phyloP scores from a whole-genome alignment of 2,888 invertebrate genomes.

The Bellardia pandia region DNA sequence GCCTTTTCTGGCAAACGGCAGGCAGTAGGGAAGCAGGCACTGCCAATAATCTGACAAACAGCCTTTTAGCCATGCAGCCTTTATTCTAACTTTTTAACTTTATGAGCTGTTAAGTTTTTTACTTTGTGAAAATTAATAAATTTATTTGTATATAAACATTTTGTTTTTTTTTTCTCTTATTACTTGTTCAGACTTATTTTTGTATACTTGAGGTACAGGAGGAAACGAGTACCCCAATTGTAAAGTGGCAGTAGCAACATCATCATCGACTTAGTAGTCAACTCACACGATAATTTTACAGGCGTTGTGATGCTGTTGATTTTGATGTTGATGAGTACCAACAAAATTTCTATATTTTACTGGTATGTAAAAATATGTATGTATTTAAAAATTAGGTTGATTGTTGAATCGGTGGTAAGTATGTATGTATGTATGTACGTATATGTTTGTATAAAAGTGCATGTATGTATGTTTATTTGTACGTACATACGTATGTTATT shows the following conservation, averaged over 20 bases:
- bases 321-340: conserved; percentile 18
- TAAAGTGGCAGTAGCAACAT: neutral
- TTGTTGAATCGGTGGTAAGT: conserved; percentile 27
- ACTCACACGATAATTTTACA: neutral
- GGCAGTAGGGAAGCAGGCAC: conserved; percentile 8
- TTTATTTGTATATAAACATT: conserved; percentile 58
- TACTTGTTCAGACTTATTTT: neutral
- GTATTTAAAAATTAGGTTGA: conserved; percentile 49
- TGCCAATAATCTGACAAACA: conserved; percentile 51
- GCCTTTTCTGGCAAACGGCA: conserved; percentile 37
- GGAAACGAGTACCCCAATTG: conserved; percentile 23
- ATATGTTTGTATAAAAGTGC: neutral
- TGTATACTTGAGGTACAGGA: neutral
- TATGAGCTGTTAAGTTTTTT: conserved; percentile 69
- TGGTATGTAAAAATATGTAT: conserved; percentile 6
- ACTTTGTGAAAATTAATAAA: conserved; percentile 70
- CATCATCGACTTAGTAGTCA: neutral
- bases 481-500: neutral
- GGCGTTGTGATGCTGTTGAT: conserved; percentile 7
- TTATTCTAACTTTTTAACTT: conserved; percentile 66
- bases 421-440: neutral
- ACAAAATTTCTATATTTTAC: conserved; percentile 30
- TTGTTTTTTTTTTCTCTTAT: neutral
- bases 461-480: neutral
- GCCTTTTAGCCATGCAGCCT: conserved; percentile 60